phyloP scores from a whole-genome alignment of 2,797 vertebrate species.

The Thripadectes ignobilis region DNA sequence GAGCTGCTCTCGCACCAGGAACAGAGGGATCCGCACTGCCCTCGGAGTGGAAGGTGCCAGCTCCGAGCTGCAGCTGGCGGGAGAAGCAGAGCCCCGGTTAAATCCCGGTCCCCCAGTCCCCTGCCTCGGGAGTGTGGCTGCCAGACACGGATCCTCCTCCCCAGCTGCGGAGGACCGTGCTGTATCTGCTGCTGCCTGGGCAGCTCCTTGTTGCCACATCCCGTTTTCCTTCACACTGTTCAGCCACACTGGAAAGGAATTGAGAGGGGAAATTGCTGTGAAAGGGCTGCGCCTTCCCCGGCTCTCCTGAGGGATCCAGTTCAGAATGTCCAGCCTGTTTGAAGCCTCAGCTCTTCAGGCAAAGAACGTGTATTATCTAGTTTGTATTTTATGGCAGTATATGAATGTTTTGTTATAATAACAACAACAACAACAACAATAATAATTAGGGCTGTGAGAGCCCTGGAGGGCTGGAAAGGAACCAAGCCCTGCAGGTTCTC shows the following conservation, averaged over 20 bases:
- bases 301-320: slow-evolving; percentile 4
- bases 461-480: slow-evolving; percentile 64
- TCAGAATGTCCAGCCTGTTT: not conserved
- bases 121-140: not conserved
- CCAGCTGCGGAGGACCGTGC: not conserved
- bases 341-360: slow-evolving; percentile 47
- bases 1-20: not conserved
- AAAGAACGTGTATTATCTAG: slow-evolving; percentile 64
- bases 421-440: slow-evolving; percentile 60
- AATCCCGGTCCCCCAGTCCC: not conserved
- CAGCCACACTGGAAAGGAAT: not conserved
- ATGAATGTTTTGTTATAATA: slow-evolving; percentile 69
- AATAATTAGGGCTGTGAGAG: slow-evolving; percentile 67
- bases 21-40: rapidly evolving
- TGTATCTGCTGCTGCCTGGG: not conserved
- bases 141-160: not conserved
- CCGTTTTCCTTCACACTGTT: rapidly evolving
- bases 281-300: not conserved
- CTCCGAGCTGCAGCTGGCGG: not conserved
- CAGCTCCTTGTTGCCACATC: not conserved
- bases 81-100: not conserved
- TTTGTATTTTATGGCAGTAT: slow-evolving; percentile 61
- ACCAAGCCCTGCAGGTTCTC: slow-evolving; percentile 69
- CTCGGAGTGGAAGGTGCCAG: not conserved
- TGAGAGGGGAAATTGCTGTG: not conserved